Percentiles rank a stretch among this genome's conserved stretches.
Conservation (phyloP, 2,888 invertebrate species). For the Hesperia comma region DNA sequence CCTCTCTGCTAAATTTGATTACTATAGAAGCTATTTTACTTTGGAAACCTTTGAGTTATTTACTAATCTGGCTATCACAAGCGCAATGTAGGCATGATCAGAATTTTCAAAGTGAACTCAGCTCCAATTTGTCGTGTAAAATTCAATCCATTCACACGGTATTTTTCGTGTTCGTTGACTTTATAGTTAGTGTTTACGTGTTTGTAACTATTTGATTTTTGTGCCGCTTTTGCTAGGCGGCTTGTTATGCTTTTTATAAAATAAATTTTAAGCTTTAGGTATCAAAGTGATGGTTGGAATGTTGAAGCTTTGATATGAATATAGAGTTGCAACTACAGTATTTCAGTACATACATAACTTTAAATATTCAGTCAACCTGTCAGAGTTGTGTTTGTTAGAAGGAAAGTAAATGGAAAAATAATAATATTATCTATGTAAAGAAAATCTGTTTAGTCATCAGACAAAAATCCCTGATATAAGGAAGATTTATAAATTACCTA, state of each 20-base stretch:
- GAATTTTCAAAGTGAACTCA: conserved; percentile 14
- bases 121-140: conserved; percentile 19
- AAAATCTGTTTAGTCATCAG: too few relatives aligned
- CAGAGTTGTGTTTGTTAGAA: too few relatives aligned
- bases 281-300: too few relatives aligned
- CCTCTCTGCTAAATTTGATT: conserved; percentile 5
- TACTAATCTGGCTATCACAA: conserved; percentile 22
- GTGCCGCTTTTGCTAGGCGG: conserved; percentile 1
- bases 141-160: conserved; percentile 24
- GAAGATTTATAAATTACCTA: too few relatives aligned
- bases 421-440: too few relatives aligned
- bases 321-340: too few relatives aligned
- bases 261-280: too few relatives aligned
- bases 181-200: conserved; percentile 27
- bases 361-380: too few relatives aligned
- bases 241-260: not conserved
- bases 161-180: conserved; percentile 28
- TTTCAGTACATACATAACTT: too few relatives aligned
- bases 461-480: too few relatives aligned
- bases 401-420: too few relatives aligned
- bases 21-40: conserved; percentile 9
- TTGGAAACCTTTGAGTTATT: conserved; percentile 17
- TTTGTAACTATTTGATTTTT: conserved; percentile 25
- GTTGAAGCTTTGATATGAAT: too few relatives aligned
- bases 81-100: conserved; percentile 15